Evolutionary conservation across 2,888 invertebrate genomes (phyloP), one percentile per base, ranked within the genome.

Genomic region (Nasonia oneida): DNA sequence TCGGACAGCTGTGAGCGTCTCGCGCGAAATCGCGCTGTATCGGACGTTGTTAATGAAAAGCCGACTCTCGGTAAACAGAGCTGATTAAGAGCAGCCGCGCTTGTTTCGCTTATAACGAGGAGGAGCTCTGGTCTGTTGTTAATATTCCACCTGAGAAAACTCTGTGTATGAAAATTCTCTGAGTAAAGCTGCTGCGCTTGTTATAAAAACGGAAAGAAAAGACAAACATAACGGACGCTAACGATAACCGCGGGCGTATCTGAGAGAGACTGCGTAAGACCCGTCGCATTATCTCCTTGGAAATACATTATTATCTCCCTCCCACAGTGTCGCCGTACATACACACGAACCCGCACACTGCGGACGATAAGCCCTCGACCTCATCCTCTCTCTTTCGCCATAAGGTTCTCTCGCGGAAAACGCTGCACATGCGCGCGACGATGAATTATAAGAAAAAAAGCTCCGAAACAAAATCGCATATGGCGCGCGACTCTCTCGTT

Each of bases 151-250:
- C 53, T 53, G 53, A 53, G 18, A 53, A 53, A 53, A 47, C 57
- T 5, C n/a, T 3, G 37, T 37, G 37, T 3, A 57, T 57, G n/a
- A n/a, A 57, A 18, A 57, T 10, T 4, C 15, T 18, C n/a, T 6
- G n/a, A n/a, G 57, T 47, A 42, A 23, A 47, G 23, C 42, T 64
- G 61, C 23, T 61, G 18, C 61, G 6, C 12, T 42, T 14, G 18
- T 47, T 42, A 23, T 39, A 57, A 71, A 76, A 61, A 8, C 1
- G 39, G n/a, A 67, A 76, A 76, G n/a, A 53, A 67, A 67, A 33
- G 53, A 71, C 39, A 80, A 71, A 73, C 71, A 71, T 57, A 78
- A 29, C 78, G 78, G 71, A 71, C 37, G 71, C 29, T 23, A 79
- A 50, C 70, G 79, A 79, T 70, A 79, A 78, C 37, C 57, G 39